Conservation (phyloP, 2,888 invertebrate genomes). For the Tenthredo amoena region DNA sequence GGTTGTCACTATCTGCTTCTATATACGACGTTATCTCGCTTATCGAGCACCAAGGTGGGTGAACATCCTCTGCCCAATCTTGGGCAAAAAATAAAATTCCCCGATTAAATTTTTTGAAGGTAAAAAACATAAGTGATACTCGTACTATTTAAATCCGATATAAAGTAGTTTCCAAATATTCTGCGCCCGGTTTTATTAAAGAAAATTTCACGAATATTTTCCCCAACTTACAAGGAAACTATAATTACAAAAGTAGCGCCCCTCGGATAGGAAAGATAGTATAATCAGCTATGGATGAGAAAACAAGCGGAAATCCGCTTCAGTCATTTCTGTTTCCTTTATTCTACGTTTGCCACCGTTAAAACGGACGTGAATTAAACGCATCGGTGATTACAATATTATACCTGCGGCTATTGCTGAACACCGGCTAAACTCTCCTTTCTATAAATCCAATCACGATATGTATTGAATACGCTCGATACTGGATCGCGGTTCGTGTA, state of each 20-base stretch:
- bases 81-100: neutral
- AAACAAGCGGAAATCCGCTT: constrained; percentile 48
- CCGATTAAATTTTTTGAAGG: neutral
- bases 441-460: neutral
- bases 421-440: neutral
- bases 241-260: neutral
- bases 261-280: neutral
- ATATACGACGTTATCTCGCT: neutral
- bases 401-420: neutral
- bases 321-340: constrained; percentile 43
- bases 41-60: neutral
- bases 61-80: neutral
- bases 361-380: constrained; percentile 40
- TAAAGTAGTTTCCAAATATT: neutral
- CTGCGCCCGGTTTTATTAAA: too few relatives aligned
- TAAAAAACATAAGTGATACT: neutral
- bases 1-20: neutral
- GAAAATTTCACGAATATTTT: neutral
- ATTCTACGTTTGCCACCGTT: constrained; percentile 22
- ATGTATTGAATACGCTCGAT: neutral
- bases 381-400: constrained; percentile 33
- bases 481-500: neutral
- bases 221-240: neutral
- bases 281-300: constrained; percentile 36
- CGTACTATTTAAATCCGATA: neutral